Conservation (phyloP, 2,888 invertebrate species). For the Andrena haemorrhoa region DNA sequence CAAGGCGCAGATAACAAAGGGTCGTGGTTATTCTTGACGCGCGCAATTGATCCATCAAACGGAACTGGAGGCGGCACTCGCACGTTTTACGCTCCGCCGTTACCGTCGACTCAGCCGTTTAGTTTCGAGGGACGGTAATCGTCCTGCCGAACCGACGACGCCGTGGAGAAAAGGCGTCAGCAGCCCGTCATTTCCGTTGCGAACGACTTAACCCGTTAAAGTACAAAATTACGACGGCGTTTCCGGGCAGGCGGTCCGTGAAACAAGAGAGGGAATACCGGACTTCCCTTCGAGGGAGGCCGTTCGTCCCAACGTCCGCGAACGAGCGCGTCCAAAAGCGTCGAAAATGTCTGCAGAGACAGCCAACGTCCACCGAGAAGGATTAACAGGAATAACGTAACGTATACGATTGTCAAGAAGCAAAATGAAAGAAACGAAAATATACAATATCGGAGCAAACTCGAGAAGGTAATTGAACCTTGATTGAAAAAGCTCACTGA, state of each 20-base stretch:
- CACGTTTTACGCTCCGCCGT: slow-evolving; percentile 31
- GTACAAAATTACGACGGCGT: slow-evolving; percentile 64
- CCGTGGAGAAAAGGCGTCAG: slow-evolving; percentile 33
- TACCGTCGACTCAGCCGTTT: slow-evolving; percentile 53
- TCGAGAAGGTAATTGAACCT: slow-evolving; percentile 14
- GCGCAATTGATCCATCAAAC: slow-evolving; percentile 30
- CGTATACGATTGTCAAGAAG: slow-evolving; percentile 22
- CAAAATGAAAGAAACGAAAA: background rate
- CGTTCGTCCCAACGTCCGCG: slow-evolving; percentile 12
- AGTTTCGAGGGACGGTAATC: slow-evolving; percentile 50
- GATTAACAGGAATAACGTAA: slow-evolving; percentile 14
- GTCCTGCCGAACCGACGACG: slow-evolving; percentile 30
- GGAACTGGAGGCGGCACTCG: background rate
- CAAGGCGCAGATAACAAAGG: slow-evolving; percentile 1
- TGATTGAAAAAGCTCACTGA: background rate
- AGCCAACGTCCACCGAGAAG: background rate
- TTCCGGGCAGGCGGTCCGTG: slow-evolving; percentile 53
- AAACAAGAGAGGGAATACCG: slow-evolving; percentile 50
- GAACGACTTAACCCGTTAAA: slow-evolving; percentile 60
- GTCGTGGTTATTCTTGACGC: background rate
- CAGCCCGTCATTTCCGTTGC: slow-evolving; percentile 41
- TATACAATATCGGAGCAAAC: background rate
- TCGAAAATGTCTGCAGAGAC: slow-evolving; percentile 9
- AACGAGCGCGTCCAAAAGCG: slow-evolving; percentile 28
- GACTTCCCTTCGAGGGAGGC: slow-evolving; percentile 46